phyloP scores from a whole-genome alignment of 2,888 invertebrate genomes.

The Yponomeuta evonymella region DNA sequence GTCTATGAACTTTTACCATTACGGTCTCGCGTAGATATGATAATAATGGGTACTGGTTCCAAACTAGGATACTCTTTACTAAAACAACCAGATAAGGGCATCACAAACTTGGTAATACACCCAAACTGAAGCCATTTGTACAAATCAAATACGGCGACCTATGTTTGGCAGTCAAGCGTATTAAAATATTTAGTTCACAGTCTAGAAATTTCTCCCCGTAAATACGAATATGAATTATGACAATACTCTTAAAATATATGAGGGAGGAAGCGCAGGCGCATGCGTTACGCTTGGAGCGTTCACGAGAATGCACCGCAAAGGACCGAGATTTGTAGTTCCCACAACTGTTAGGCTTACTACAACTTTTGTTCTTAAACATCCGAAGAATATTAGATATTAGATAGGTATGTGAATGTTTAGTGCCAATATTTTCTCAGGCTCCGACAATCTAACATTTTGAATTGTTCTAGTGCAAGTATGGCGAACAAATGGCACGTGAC shows the following conservation, averaged over 20 bases:
- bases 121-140: too few species aligned
- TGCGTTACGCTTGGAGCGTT: constrained; percentile 22
- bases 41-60: neutral
- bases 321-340: constrained; percentile 10
- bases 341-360: neutral
- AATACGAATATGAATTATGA: neutral
- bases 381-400: neutral
- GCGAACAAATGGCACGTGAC: too few species aligned
- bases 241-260: neutral
- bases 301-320: constrained; percentile 22
- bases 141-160: too few species aligned
- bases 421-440: too few species aligned
- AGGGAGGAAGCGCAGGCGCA: neutral
- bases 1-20: too few species aligned
- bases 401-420: neutral
- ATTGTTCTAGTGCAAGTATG: too few species aligned
- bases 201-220: neutral
- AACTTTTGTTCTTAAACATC: neutral
- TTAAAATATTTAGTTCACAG: neutral
- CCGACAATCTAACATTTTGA: too few species aligned
- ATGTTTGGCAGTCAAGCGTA: too few species aligned
- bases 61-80: too few species aligned
- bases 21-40: too few species aligned
- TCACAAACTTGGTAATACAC: too few species aligned
- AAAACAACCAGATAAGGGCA: too few species aligned